Evolutionary conservation across 2,797 vertebrate species (phyloP).

Genomic region (Aplochiton taeniatus): DNA sequence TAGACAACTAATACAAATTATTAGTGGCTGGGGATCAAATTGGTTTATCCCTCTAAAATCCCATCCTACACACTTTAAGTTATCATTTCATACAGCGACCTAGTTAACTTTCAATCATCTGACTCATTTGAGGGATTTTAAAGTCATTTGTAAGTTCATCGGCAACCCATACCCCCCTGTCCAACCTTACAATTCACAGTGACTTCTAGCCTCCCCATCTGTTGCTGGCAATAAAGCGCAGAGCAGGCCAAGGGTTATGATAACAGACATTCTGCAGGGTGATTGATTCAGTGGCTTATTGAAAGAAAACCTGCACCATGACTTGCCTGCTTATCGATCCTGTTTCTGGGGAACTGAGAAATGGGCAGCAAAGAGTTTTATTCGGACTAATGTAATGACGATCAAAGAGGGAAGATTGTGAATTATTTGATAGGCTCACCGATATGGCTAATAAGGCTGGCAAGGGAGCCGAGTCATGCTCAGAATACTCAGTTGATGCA

Average conservation of each 20-base stretch:
- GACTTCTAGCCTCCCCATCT: slow-evolving; percentile 1
- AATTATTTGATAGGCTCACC: slow-evolving; percentile 4
- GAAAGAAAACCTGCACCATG: slow-evolving; percentile 38
- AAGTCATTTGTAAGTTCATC: too few species aligned
- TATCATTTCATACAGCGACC: too few species aligned
- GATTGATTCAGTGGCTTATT: slow-evolving; percentile 52
- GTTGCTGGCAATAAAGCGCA: slow-evolving; percentile 12
- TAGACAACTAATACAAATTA: too few species aligned
- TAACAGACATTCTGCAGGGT: slow-evolving; percentile 28
- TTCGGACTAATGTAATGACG: slow-evolving; percentile 25
- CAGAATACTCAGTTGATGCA: neutral
- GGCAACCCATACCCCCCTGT: neutral
- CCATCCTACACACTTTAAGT: too few species aligned
- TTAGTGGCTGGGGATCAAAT: too few species aligned
- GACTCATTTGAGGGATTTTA: too few species aligned
- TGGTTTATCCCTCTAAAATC: too few species aligned
- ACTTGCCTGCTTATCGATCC: slow-evolving; percentile 42
- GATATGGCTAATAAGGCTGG: too few species aligned
- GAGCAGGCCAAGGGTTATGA: slow-evolving; percentile 14
- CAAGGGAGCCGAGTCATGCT: neutral
- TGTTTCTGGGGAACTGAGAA: slow-evolving; percentile 28
- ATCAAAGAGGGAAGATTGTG: slow-evolving; percentile 16
- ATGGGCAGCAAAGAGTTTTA: slow-evolving; percentile 27
- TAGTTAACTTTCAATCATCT: too few species aligned
- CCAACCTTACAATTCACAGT: neutral